Percentiles rank a stretch among this genome's conserved stretches.
Conservation (phyloP, 2,113 vertebrate species). For the Podiceps cristatus region DNA sequence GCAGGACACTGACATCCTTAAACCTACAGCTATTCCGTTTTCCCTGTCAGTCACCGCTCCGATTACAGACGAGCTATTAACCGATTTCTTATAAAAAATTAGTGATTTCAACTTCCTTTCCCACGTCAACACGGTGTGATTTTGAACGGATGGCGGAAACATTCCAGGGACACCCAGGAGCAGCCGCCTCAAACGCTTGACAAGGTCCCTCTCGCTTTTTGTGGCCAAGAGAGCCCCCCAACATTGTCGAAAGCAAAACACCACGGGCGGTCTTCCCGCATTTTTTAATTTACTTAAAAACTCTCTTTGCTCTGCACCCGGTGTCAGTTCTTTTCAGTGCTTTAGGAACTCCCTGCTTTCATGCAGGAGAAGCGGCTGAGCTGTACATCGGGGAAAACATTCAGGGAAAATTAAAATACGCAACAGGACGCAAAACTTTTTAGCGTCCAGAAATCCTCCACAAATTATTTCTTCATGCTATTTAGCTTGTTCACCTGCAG, state of each 20-base stretch:
- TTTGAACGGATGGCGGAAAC: background rate
- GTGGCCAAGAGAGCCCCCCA: background rate
- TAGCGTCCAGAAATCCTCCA: background rate
- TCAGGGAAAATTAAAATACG: background rate
- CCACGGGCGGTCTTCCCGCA: rapidly evolving
- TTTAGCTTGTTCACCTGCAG: background rate
- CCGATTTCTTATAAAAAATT: background rate
- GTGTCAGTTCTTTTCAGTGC: background rate
- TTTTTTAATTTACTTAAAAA: background rate
- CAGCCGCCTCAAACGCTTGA: background rate
- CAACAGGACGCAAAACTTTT: background rate
- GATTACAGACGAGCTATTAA: background rate
- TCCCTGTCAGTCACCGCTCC: background rate
- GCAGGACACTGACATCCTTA: background rate
- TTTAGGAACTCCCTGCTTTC: background rate
- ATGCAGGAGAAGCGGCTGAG: background rate
- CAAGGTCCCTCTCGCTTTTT: background rate
- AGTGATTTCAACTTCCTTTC: background rate
- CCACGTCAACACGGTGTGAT: background rate
- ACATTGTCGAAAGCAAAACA: background rate
- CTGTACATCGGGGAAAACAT: background rate
- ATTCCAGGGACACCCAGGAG: background rate
- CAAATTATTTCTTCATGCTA: background rate
- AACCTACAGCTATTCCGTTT: background rate
- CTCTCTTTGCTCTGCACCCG: rapidly evolving